Base-by-base conservation (phyloP, 2,888 invertebrate genomes). In the Nemapogon koenigi region DNA sequence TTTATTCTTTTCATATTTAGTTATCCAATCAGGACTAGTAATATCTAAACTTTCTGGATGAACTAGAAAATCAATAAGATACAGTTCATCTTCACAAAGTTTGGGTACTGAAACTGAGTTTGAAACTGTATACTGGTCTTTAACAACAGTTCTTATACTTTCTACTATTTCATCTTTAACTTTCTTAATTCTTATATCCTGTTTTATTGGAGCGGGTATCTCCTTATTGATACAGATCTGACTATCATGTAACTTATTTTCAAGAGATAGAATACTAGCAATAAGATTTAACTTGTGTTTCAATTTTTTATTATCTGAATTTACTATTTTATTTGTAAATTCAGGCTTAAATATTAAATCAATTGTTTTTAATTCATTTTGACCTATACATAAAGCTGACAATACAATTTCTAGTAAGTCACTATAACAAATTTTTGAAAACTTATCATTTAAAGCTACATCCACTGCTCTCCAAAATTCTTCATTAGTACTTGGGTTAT, bases 241-340 rank as follows among this genome's bases (percentile, higher is more conserved):
- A 27, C 28, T 27, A 11, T 52, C 50, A 52, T 86, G 86, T 16
- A 70, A 60, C n/a, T 62, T 50, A 51, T 82, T 83, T 52, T 88
- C 88, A 30, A 89, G 54, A 8, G 83, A 80, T 63, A 89, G 71
- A 3, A 85, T 81, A 18, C 83, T 81, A 47, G 88, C 88, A 40
- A 88, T 72, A 25, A 87, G 57, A 53, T 83, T 78, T 27, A 88
- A 61, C 50, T 83, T 83, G 40, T 53, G 53, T 40, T 81, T 73
- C 38, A 79, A 49, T 4, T 59, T 52, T 14, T 62, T 55, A 47
- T 76, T 65, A 42, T 57, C 53, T 7, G 50, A 51, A 1, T 53
- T 47, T 41, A 75, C 78, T 22, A 87, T 56, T 50, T 81, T 78
- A n/a, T 80, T 69, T 41, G 87, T 57, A 52, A 87, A 86, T 44